Evolutionary conservation across 2,888 invertebrate genomes (phyloP).

Genomic region (Lamproptera curius): DNA sequence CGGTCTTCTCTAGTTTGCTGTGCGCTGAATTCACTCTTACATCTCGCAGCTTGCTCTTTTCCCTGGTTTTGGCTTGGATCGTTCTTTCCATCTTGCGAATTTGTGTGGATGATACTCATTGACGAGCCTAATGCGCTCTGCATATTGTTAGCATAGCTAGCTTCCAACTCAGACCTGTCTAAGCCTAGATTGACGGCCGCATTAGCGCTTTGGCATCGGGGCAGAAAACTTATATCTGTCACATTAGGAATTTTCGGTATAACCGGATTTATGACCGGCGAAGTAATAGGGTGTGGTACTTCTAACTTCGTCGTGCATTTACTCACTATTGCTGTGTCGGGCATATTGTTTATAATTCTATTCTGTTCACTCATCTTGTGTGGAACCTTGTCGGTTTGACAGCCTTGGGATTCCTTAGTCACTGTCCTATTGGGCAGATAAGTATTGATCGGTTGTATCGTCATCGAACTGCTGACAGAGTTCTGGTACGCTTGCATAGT

Average conservation of each 20-base stretch:
- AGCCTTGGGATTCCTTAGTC: conserved; percentile 61
- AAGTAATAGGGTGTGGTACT: conserved; percentile 70
- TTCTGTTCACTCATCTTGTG: conserved; percentile 54
- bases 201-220: conserved; percentile 69
- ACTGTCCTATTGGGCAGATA: conserved; percentile 56
- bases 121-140: conserved; percentile 54
- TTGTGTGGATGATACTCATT: conserved; percentile 52
- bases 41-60: conserved; percentile 67
- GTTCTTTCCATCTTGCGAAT: conserved; percentile 48
- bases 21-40: conserved; percentile 72
- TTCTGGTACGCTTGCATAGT: conserved; percentile 55
- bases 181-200: conserved; percentile 61
- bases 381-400: conserved; percentile 60
- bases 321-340: conserved; percentile 56
- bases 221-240: conserved; percentile 63
- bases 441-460: conserved; percentile 63
- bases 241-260: conserved; percentile 67
- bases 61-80: conserved; percentile 59
- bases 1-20: conserved; percentile 65
- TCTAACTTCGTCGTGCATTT: conserved; percentile 64
- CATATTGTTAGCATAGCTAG: conserved; percentile 47
- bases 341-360: conserved; percentile 45
- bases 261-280: conserved; percentile 67
- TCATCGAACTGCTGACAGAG: conserved; percentile 61
- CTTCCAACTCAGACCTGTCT: conserved; percentile 58